Evolutionary conservation across 2,113 vertebrate species (phyloP), one percentile per base, ranked within the genome.

Genomic region (Capricornis sumatraensis): DNA sequence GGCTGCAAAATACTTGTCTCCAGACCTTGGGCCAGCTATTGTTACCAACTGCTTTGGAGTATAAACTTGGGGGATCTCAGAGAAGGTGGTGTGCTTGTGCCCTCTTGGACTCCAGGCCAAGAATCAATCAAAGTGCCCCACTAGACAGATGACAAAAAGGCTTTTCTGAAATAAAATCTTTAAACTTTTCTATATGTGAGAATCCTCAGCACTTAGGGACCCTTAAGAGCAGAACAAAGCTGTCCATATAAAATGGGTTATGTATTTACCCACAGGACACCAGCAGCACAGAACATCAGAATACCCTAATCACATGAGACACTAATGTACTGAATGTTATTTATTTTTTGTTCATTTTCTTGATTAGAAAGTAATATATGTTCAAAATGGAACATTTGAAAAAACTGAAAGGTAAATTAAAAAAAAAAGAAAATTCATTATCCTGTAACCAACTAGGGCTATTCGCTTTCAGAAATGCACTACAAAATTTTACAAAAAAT

Each of bases 161-260:
- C 30, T 92, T 95, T 94, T 91, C 78, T 87, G 28, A 98, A 95
- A 96, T 89, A 82, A 96, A 94, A 93, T 94, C 95, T 96, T 96
- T 93, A 67, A 83, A 83, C 36, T 62, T 97, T 92, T 95, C 40
- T 94, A 5, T 97, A 55, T 53, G 21, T 92, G 33, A 95, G 87
- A 96, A 52, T 94, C 33, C 19, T 40, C 36, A 60, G 60, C 57
- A 88, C 52, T 7, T 9, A 91, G 92, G 83, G 89, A 94, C 30
- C 6, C 21, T 87, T 93, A 36, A 71, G 47, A 88, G 50, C 33
- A 45, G 76, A 94, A 91, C 74, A 96, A 96, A 87, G 47, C 36
- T 79, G 60, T 95, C 67, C 14, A 12, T 64, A 47, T 88, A 50
- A 62, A 94, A 60, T 40, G 40, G 16, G 2, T 13, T 27, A 6